A percentile compares a stretch with the other conserved stretches of the same genome.
Conservation (phyloP, 2,888 invertebrate genomes). For the Caenorhabditis sinica region DNA sequence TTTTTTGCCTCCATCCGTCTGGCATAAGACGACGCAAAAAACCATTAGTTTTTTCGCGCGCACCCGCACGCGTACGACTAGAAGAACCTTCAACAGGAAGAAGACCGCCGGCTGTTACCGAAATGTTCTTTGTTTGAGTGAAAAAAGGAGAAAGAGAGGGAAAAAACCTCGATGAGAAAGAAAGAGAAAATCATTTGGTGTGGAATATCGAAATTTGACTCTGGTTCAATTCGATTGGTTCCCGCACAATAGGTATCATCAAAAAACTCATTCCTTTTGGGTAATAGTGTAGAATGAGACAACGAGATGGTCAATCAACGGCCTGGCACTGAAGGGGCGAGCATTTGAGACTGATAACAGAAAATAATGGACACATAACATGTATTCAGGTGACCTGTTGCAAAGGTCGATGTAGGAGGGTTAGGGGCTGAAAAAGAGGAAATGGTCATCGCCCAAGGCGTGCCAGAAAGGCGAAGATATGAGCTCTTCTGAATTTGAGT, state of each 20-base stretch:
- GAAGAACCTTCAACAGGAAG: constrained; percentile 52
- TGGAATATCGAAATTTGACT: constrained; percentile 3
- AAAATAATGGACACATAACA: constrained; percentile 29
- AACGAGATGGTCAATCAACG: constrained; percentile 48
- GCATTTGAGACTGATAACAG: constrained; percentile 46
- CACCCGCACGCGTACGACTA: constrained; percentile 37
- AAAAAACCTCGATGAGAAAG: constrained; percentile 17
- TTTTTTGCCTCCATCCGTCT: constrained; percentile 40
- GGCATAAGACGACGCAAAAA: constrained; percentile 36
- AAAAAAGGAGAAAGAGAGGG: constrained; percentile 7
- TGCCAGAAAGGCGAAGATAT: too few relatives aligned
- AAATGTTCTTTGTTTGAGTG: constrained; percentile 62
- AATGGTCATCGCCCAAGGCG: neutral
- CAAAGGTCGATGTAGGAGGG: constrained; percentile 25
- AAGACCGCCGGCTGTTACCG: constrained; percentile 58
- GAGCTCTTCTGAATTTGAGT: too few relatives aligned
- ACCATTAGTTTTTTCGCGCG: constrained; percentile 63
- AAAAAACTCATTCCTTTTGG: constrained; percentile 23
- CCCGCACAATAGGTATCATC: constrained; percentile 20
- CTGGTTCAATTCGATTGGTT: neutral
- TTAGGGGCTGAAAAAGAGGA: neutral
- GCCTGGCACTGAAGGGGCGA: constrained; percentile 63
- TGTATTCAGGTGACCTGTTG: constrained; percentile 49
- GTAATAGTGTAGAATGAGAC: constrained; percentile 43
- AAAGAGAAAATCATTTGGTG: constrained; percentile 31